Conservation (phyloP, 2,113 vertebrate genomes). For the Egretta garzetta region DNA sequence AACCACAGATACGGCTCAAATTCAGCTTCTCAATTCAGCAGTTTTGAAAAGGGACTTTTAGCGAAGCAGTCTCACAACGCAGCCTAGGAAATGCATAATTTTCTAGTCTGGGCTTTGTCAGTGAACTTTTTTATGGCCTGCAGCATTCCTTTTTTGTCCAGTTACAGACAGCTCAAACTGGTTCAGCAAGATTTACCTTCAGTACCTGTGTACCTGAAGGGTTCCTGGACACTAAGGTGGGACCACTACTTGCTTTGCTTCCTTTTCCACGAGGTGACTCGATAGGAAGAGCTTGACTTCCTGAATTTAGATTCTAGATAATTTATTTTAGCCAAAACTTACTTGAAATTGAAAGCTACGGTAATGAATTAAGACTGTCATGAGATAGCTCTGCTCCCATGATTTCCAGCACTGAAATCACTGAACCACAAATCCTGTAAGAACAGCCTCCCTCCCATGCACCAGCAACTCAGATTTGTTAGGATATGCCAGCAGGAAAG, state of each 20-base stretch:
- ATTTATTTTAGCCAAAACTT: not conserved
- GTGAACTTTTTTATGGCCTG: not conserved
- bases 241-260: not conserved
- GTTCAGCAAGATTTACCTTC: not conserved
- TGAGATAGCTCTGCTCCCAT: not conserved
- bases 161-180: not conserved
- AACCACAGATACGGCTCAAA: not conserved
- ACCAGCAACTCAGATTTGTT: not conserved
- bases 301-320: not conserved
- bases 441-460: not conserved
- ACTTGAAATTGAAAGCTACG: not conserved
- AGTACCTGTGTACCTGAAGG: not conserved
- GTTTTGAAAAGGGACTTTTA: not conserved
- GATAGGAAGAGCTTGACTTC: not conserved
- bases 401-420: conserved; percentile 1
- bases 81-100: not conserved
- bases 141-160: not conserved
- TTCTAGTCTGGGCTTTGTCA: not conserved
- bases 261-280: not conserved
- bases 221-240: not conserved
- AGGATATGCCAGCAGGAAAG: not conserved
- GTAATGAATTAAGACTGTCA: not conserved
- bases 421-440: conserved; percentile 46
- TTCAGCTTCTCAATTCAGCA: not conserved
- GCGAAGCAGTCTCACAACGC: not conserved